phyloP scores from a whole-genome alignment of 2,888 invertebrate species.

The Entomobrya multifasciata region DNA sequence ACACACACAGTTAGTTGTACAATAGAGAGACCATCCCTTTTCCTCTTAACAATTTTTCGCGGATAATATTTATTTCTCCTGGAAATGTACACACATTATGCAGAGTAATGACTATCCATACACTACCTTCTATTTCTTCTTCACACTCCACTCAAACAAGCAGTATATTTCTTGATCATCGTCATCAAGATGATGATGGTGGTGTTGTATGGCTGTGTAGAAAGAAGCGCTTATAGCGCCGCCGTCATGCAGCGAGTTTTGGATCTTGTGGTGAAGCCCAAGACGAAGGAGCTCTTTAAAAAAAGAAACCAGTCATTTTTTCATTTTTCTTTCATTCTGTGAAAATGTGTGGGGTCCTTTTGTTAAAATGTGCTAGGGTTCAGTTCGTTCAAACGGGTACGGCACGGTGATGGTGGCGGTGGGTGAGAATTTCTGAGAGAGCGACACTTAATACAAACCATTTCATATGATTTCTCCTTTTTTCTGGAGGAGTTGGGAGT shows the following conservation, averaged over 20 bases:
- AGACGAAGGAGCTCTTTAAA: too few relatives aligned
- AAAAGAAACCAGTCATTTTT: constrained; percentile 14
- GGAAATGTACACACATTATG: constrained; percentile 37
- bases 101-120: constrained; percentile 48
- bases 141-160: constrained; percentile 18
- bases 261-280: too few relatives aligned
- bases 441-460: constrained; percentile 59
- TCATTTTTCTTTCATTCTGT: constrained; percentile 28
- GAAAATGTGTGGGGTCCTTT: too few relatives aligned
- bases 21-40: neutral
- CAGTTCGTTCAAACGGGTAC: too few relatives aligned
- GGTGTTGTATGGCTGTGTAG: neutral
- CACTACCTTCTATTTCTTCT: too few relatives aligned
- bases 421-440: too few relatives aligned
- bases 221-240: too few relatives aligned
- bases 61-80: neutral
- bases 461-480: constrained; percentile 55
- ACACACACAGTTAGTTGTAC: neutral
- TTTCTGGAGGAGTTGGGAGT: neutral
- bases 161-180: too few relatives aligned
- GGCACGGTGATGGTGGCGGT: too few relatives aligned
- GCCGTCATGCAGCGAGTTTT: constrained; percentile 23
- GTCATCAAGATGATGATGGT: constrained; percentile 14
- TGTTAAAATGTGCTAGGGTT: constrained; percentile 23
- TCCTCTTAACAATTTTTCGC: neutral